Base-by-base conservation (phyloP, 2,888 invertebrate species). In the Drosophila subquinaria region DNA sequence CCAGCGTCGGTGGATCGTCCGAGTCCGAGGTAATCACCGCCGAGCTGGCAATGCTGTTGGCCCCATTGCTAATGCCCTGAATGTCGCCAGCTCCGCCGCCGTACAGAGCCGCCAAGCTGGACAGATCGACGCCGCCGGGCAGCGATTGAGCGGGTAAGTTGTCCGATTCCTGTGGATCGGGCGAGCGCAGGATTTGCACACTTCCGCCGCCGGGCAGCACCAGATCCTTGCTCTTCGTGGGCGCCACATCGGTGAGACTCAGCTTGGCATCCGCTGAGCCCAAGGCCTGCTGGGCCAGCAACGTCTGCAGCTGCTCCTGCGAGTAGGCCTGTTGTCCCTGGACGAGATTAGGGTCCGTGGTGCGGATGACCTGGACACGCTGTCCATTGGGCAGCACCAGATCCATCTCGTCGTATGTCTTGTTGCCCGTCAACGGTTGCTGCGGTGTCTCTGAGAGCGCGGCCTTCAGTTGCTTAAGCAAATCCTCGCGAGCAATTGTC, bases 331-430 rank as follows among this genome's bases (percentile, higher is more conserved):
- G 93, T 36, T 94, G 94, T 20, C 95, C 95, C n/a, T 95, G 94
- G 40, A 95, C 94, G 42, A 95, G 91, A 85, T 95, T 95, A 0
- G 96, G 96, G 90, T 96, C 96, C 0, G 94, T 94, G 0, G 96
- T 96, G 85, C 95, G 94, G 61, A 95, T 95, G 0, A 96, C 94
- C 93, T 97, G 96, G 15, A 96, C 95, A 81, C 95, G 95, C 90
- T 96, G 96, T 0, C 96, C 97, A 82, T 96, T 96, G 0, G 95
- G 94, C 51, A 97, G 90, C 8, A 96, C 94, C 55, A 97, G 94
- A 90, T 96, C 96, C 72, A 96, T 94, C 0, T 96, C 95, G 0
- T 96, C 94, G 64, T 95, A 95, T 75, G 96, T 96, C 89, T 95
- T 96, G 55, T 94, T 94, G 36, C 93, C 94, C 17, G 92, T 94